Evolutionary conservation across 2,113 vertebrate genomes (phyloP).

Genomic region (Hydrochoerus hydrochaeris): DNA sequence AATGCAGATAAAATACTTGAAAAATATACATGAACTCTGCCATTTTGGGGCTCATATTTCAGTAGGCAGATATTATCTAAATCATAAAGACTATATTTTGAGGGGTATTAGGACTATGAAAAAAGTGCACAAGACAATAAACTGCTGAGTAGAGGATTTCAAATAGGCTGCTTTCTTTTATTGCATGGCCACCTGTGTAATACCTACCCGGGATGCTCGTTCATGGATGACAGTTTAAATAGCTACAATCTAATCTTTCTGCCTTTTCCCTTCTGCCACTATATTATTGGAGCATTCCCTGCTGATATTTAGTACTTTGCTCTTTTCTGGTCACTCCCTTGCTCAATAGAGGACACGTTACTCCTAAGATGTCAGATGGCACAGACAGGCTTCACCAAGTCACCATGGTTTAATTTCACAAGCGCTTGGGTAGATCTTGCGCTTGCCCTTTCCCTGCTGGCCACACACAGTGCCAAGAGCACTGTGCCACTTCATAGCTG

Average conservation of each 20-base stretch:
- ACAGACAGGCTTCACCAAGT: not conserved
- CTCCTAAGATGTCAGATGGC: slow-evolving; percentile 28
- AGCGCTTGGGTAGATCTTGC: too few relatives aligned
- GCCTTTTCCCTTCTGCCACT: not conserved
- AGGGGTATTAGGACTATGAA: not conserved
- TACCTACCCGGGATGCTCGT: not conserved
- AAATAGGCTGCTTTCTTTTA: not conserved
- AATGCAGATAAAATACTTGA: not conserved
- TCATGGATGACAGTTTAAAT: slow-evolving; percentile 44
- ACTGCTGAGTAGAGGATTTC: not conserved
- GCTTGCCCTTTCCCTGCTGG: not conserved
- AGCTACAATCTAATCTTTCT: slow-evolving; percentile 13
- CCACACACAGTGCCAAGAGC: too few relatives aligned
- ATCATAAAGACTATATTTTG: not conserved
- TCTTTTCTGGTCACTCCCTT: not conserved
- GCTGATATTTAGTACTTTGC: slow-evolving; percentile 23
- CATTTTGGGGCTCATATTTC: not conserved
- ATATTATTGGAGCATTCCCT: slow-evolving; percentile 9
- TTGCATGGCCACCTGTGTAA: not conserved
- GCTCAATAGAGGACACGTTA: not conserved
- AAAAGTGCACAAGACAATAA: not conserved
- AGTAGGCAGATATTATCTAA: not conserved
- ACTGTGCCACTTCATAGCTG: not conserved
- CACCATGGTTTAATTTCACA: not conserved
- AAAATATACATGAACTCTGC: not conserved